These are phyloP conservation scores for Dendrocincla tyrannina DNA, from an alignment of 2,797 vertebrate genomes.

Conservation along the genomic window DNA sequence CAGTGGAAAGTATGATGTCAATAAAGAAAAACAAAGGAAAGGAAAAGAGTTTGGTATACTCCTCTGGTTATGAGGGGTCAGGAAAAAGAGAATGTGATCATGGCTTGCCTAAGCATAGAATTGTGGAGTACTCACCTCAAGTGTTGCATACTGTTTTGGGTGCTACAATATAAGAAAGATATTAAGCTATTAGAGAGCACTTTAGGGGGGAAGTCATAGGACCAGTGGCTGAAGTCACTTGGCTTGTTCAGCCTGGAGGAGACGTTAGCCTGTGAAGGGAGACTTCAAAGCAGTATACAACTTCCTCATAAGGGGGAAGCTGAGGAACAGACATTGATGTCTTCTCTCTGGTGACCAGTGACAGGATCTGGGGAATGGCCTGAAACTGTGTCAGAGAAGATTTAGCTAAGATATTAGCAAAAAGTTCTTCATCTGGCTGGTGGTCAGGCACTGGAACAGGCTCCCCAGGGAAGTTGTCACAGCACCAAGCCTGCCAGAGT, in stretches of 20 bases:
- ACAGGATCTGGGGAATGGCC: neutral
- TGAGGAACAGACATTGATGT: neutral
- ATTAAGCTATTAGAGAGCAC: neutral
- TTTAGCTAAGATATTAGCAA: neutral
- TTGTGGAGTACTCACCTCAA: neutral
- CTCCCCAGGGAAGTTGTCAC: neutral
- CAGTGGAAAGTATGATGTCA: neutral
- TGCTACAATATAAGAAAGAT: neutral
- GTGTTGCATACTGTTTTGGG: neutral
- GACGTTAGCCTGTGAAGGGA: neutral
- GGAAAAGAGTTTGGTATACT: neutral
- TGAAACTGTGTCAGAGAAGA: neutral
- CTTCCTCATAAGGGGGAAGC: neutral
- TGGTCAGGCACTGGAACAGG: neutral
- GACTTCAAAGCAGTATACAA: neutral
- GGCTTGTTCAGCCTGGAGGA: neutral
- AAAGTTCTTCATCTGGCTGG: neutral
- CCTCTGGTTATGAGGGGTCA: neutral
- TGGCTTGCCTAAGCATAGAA: neutral
- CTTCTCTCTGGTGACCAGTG: neutral
- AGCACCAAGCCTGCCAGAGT: neutral
- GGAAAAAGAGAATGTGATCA: neutral
- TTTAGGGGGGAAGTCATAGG: accelerated
- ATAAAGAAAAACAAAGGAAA: neutral
- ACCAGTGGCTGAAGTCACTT: neutral